Evolutionary conservation across 2,797 vertebrate species (phyloP).

Genomic region (Manis javanica): DNA sequence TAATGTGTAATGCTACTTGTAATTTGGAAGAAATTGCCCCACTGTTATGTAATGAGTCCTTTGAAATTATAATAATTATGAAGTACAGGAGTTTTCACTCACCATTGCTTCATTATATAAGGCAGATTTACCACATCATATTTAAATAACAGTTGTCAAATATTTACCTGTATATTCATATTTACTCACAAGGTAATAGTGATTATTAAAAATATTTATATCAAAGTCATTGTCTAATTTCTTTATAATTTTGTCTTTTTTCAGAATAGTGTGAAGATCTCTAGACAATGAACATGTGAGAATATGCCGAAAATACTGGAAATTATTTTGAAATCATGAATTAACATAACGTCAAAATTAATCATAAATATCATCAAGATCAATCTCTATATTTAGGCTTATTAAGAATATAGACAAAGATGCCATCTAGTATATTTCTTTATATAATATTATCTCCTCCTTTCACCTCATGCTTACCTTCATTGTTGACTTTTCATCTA

Average conservation of each 20-base stretch:
- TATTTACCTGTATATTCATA: not conserved
- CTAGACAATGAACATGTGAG: not conserved
- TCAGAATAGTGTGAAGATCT: not conserved
- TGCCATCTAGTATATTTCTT: not conserved
- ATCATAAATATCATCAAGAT: not conserved
- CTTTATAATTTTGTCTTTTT: not conserved
- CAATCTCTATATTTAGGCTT: not conserved
- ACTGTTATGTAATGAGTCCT: conserved; percentile 46
- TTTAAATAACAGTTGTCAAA: conserved; percentile 35
- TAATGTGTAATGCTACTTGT: conserved; percentile 39
- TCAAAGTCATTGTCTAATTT: not conserved
- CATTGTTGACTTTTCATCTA: not conserved
- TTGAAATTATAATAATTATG: conserved; percentile 63
- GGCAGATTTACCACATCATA: not conserved
- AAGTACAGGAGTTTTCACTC: not conserved
- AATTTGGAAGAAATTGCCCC: conserved; percentile 62
- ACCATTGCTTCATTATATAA: not conserved
- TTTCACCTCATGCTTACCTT: not conserved
- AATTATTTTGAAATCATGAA: conserved; percentile 7
- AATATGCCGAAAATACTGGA: not conserved
- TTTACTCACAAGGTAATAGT: conserved; percentile 37
- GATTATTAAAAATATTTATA: conserved; percentile 51
- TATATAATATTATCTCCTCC: not conserved
- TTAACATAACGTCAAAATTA: not conserved
- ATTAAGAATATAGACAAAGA: not conserved